Base-by-base conservation (phyloP, 2,113 vertebrate species). In the Sturnus vulgaris region DNA sequence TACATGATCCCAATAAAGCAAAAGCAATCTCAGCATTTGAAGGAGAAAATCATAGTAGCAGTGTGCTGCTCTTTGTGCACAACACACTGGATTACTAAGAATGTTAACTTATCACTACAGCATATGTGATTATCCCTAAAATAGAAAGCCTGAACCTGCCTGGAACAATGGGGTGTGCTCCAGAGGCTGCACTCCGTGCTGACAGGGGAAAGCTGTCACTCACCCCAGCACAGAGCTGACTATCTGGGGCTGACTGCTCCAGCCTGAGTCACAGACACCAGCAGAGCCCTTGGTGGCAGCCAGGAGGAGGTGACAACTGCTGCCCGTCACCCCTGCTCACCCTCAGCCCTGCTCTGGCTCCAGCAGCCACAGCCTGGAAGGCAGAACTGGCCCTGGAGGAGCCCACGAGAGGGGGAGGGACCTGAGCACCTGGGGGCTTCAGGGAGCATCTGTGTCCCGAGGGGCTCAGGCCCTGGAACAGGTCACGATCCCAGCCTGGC, bases 61-160 rank as follows among this genome's bases (percentile, higher is more conserved):
- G 93, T 2, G 7, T 11, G 31, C 9, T 50, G 79, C 70, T 75
- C 72, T 81, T 42, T 30, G 78, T 61, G 86, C 64, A 18, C 60
- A 57, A 57, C 89, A 39, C 46, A 10, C 50, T 31, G 70, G 37
- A 42, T 73, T 94, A 73, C 85, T 92, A 93, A 90, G 86, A 75
- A 85, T 12, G 87, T 40, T 40, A 90, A 57, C 33, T 11, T 20
- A 44, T 27, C 79, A 70, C 89, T 59, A 56, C 82, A 42, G 91
- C 77, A 53, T 25, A 57, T 20, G 44, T 68, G 91, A 86, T 66
- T 76, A n/a, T 28, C 75, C 92, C 72, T 5, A 28, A 94, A 95
- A 91, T 50, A 93, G 95, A 53, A 84, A 33, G 0, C 42, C 80
- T 22, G 33, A 88, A 76, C 35, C 90, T 84, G 76, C 78, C 82